These are phyloP conservation scores for Prosopocoilus inquinatus DNA, from an alignment of 2,888 invertebrate genomes.

Conservation along the genomic window DNA sequence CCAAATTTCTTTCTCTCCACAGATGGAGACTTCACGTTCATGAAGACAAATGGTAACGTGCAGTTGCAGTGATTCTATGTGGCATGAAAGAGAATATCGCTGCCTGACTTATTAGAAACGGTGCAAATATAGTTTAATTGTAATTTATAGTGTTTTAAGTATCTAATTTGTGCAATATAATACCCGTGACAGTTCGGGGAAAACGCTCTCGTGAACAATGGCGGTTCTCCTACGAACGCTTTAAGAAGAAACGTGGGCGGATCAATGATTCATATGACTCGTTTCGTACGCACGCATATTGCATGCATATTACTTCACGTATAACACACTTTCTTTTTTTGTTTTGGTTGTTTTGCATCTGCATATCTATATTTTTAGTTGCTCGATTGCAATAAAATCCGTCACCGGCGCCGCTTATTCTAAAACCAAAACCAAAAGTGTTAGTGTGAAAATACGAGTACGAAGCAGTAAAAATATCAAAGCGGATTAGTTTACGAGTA, in stretches of 20 bases:
- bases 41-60: too few relatives aligned
- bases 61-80: too few relatives aligned
- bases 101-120: constrained; percentile 6
- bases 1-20: too few relatives aligned
- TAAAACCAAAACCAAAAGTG: background rate
- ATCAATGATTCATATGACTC: constrained; percentile 15
- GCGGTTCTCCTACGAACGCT: constrained; percentile 13
- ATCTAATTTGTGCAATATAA: constrained; percentile 12
- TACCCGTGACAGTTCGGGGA: constrained; percentile 11
- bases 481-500: constrained; percentile 6
- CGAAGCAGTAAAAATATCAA: constrained; percentile 6
- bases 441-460: background rate
- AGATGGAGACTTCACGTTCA: too few relatives aligned
- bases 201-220: constrained; percentile 13
- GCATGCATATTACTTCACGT: too few relatives aligned
- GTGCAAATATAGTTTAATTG: constrained; percentile 21
- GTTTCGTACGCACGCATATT: background rate
- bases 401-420: background rate
- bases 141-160: constrained; percentile 23
- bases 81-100: too few relatives aligned
- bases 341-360: background rate
- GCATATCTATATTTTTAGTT: background rate
- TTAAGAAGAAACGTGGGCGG: constrained; percentile 9
- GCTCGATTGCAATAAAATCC: constrained; percentile 1
- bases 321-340: background rate